These are phyloP conservation scores for Bambusicola thoracicus DNA, from an alignment of 2,113 vertebrate genomes.

Conservation along the genomic window DNA sequence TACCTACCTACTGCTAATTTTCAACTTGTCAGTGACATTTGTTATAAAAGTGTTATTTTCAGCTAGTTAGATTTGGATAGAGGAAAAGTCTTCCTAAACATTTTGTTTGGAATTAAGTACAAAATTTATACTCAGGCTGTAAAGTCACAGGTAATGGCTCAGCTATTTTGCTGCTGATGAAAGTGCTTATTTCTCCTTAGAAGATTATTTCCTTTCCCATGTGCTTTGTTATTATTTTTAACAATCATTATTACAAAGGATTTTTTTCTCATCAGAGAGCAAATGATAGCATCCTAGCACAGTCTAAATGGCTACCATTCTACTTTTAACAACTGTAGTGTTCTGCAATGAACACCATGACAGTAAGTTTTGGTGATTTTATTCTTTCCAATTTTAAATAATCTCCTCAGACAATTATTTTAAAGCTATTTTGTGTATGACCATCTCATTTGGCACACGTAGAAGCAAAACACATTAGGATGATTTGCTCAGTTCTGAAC, in stretches of 20 bases:
- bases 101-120: background rate
- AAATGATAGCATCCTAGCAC: background rate
- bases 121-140: background rate
- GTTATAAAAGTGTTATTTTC: background rate
- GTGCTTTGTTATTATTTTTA: background rate
- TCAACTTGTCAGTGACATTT: background rate
- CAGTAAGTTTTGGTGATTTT: background rate
- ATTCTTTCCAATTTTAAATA: background rate
- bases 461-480: background rate
- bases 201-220: background rate
- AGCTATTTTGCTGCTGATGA: background rate
- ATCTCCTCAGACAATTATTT: background rate
- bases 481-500: background rate
- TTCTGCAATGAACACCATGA: background rate
- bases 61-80: background rate
- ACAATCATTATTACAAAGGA: background rate
- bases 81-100: background rate
- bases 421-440: background rate
- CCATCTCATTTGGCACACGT: background rate
- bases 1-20: fast-evolving
- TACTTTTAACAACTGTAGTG: background rate
- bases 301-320: background rate
- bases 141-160: background rate
- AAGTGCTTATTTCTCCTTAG: background rate
- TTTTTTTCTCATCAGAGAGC: background rate